phyloP scores from a whole-genome alignment of 1,140 invertebrate genomes.

The Cephus cinctus region DNA sequence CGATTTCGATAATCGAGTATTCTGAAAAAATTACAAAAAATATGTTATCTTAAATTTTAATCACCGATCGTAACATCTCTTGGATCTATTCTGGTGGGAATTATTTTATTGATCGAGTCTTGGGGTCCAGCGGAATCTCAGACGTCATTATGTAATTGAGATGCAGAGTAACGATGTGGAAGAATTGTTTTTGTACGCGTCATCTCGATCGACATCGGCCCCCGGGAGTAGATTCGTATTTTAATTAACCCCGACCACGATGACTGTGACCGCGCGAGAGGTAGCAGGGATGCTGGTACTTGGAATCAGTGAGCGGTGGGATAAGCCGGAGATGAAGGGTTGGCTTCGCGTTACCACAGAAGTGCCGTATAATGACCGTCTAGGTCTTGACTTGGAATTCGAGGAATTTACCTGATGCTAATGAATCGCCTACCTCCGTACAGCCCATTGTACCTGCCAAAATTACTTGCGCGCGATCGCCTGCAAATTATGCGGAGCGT shows the following conservation, averaged over 20 bases:
- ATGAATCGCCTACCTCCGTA: neutral
- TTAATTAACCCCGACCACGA: neutral
- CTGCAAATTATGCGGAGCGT: neutral
- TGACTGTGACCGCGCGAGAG: too few relatives aligned
- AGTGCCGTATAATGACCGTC: neutral
- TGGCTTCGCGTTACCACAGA: neutral
- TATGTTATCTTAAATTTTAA: too few relatives aligned
- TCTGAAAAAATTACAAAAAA: too few relatives aligned
- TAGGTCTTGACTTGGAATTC: neutral
- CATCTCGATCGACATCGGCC: neutral
- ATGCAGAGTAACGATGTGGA: neutral
- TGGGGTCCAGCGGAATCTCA: neutral
- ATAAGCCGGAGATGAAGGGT: neutral
- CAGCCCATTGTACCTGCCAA: neutral
- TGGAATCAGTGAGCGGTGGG: neutral
- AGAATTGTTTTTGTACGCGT: neutral
- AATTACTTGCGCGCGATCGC: neutral
- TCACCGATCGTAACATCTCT: too few relatives aligned
- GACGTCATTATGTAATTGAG: too few relatives aligned
- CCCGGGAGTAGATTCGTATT: neutral
- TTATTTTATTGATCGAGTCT: too few relatives aligned
- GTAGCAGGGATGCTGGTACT: too few relatives aligned
- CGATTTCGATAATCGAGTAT: too few relatives aligned
- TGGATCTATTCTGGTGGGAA: too few relatives aligned
- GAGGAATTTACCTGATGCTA: neutral